Percentiles rank a stretch among this genome's conserved stretches.
These are phyloP conservation scores for Xenentodon cancila DNA, from an alignment of 2,797 vertebrate species.

Conservation along the genomic window DNA sequence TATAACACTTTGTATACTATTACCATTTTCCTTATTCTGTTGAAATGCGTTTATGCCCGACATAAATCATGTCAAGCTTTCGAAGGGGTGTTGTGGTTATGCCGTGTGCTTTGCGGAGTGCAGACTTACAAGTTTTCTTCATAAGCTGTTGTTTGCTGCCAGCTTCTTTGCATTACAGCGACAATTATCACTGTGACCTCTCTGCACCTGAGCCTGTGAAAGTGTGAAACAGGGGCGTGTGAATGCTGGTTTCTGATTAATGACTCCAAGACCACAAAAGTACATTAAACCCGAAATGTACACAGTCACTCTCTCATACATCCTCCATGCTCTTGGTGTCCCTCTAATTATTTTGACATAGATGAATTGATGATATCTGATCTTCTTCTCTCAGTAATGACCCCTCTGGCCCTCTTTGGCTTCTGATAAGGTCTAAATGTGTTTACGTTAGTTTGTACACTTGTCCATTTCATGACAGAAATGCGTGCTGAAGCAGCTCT, in stretches of 20 bases:
- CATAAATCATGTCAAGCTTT: slow-evolving; percentile 10
- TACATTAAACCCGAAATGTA: slow-evolving; percentile 75
- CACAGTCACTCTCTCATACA: slow-evolving; percentile 41
- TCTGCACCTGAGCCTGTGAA: slow-evolving; percentile 33
- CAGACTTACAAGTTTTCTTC: slow-evolving; percentile 12
- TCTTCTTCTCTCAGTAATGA: slow-evolving; percentile 76
- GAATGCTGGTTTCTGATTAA: slow-evolving; percentile 68
- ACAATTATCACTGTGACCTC: slow-evolving; percentile 68
- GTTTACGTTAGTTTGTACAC: slow-evolving; percentile 43
- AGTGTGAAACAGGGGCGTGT: slow-evolving; percentile 37
- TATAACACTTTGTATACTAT: slow-evolving; percentile 1
- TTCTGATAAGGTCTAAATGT: slow-evolving; percentile 54
- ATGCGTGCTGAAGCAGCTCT: slow-evolving; percentile 53
- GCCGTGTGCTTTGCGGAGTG: slow-evolving; percentile 9
- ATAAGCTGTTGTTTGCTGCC: slow-evolving; percentile 44
- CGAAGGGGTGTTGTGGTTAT: slow-evolving; percentile 9
- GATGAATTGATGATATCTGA: slow-evolving; percentile 83
- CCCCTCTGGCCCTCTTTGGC: slow-evolving; percentile 54
- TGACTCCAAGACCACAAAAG: slow-evolving; percentile 67
- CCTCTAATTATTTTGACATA: slow-evolving; percentile 75
- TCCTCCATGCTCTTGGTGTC: slow-evolving; percentile 40
- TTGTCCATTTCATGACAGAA: slow-evolving; percentile 50
- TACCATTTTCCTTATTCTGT: slow-evolving; percentile 3
- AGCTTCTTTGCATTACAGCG: slow-evolving; percentile 60
- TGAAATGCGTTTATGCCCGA: slow-evolving; percentile 6